These are phyloP conservation scores for Bryconaethiops microstoma DNA, from an alignment of 2,797 vertebrate genomes.

Conservation along the genomic window DNA sequence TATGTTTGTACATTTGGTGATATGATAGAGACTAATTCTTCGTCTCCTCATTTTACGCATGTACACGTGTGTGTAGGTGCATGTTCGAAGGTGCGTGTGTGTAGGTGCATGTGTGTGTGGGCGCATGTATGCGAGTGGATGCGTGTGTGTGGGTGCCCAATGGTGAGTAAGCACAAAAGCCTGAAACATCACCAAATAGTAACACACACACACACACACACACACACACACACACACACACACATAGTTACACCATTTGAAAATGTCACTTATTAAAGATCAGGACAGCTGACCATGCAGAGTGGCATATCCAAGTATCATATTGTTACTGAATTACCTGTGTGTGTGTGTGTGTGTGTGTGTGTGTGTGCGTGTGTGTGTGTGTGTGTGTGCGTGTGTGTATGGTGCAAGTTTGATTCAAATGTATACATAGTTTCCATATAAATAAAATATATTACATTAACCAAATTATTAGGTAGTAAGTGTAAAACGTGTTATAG, in stretches of 20 bases:
- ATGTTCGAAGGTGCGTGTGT: neutral
- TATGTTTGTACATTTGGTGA: conserved; percentile 6
- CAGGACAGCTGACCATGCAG: neutral
- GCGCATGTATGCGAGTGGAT: neutral
- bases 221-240: too few relatives aligned
- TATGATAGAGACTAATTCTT: neutral
- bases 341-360: too few relatives aligned
- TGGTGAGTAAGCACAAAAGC: neutral
- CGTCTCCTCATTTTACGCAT: neutral
- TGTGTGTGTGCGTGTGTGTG: too few relatives aligned
- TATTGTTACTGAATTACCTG: neutral
- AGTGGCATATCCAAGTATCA: neutral
- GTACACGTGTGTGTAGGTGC: neutral
- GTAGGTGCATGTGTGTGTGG: neutral
- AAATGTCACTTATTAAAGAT: conserved; percentile 11
- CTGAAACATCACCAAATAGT: neutral
- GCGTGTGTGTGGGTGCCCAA: neutral
- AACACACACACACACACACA: conserved; percentile 1
- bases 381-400: too few relatives aligned
- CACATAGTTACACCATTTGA: conserved; percentile 7
- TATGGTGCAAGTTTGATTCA: too few relatives aligned
- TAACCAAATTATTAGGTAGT: too few relatives aligned
- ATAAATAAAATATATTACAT: too few relatives aligned
- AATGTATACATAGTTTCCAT: too few relatives aligned
- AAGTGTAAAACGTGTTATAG: too few relatives aligned